Evolutionary conservation across 2,113 vertebrate genomes (phyloP).

Genomic region (Pampusana beccarii): DNA sequence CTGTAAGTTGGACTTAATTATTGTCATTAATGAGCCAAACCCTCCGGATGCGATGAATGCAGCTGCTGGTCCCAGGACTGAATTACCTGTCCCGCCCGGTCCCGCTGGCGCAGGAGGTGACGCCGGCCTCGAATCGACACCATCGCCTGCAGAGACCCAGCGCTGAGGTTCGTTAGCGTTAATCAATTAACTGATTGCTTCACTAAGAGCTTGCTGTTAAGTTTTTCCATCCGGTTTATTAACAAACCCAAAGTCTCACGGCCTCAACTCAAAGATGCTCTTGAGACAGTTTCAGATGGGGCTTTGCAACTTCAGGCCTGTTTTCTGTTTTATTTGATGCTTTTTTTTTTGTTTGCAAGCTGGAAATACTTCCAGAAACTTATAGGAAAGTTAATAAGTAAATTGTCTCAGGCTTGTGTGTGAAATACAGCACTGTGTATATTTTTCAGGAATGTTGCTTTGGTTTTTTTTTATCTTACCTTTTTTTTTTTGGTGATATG

Average conservation of each 20-base stretch:
- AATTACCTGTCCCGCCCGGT: no score
- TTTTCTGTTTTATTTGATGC: not conserved
- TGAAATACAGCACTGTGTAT: constrained; percentile 68
- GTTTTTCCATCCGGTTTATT: not conserved
- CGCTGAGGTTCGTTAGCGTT: not conserved
- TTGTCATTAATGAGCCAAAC: not conserved
- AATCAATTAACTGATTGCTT: not conserved
- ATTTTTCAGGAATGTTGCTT: constrained; percentile 63
- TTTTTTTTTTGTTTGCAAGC: constrained; percentile 26
- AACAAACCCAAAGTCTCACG: constrained; percentile 10
- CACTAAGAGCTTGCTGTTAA: not conserved
- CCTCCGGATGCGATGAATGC: not conserved
- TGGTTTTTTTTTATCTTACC: constrained; percentile 37
- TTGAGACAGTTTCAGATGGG: not conserved
- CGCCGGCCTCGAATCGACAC: no score
- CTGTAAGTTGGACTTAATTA: not conserved
- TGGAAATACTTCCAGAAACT: constrained; percentile 47
- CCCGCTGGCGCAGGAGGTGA: no score
- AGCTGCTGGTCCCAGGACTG: no score
- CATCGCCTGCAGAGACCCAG: no score
- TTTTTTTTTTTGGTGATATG: constrained; percentile 42
- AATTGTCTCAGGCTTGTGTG: constrained; percentile 73
- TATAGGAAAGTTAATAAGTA: constrained; percentile 37
- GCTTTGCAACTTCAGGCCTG: not conserved
- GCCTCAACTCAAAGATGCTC: not conserved